Evolutionary conservation across 2,797 vertebrate species (phyloP).

Genomic region (Myripristis murdjan): DNA sequence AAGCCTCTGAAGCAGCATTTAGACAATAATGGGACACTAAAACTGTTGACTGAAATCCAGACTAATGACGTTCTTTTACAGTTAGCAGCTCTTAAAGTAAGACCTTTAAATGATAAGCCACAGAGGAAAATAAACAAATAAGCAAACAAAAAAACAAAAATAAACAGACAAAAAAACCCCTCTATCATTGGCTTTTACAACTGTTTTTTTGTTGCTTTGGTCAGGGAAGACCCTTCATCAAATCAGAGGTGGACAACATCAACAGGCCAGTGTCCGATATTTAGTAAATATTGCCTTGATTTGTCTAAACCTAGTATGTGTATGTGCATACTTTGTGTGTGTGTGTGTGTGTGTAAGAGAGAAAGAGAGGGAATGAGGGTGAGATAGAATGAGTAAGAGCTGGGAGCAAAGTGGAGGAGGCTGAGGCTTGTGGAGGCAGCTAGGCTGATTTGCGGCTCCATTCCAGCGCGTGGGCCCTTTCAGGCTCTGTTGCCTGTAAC

Average conservation of each 20-base stretch:
- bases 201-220: neutral
- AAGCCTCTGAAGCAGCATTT: no score
- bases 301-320: slow-evolving; percentile 14
- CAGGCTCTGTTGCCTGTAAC: slow-evolving; percentile 72
- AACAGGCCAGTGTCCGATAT: neutral
- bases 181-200: neutral
- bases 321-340: slow-evolving; percentile 1
- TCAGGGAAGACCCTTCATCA: neutral
- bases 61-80: no score
- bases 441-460: slow-evolving; percentile 74
- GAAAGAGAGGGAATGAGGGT: slow-evolving; percentile 25
- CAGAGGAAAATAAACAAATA: no score
- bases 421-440: slow-evolving; percentile 71
- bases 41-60: no score
- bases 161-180: neutral
- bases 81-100: no score
- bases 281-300: slow-evolving; percentile 21
- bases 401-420: slow-evolving; percentile 71
- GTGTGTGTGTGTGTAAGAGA: slow-evolving; percentile 25
- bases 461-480: slow-evolving; percentile 77
- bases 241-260: neutral
- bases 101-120: no score
- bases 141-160: neutral
- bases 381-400: slow-evolving; percentile 71
- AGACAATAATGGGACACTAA: no score